Percentiles rank a stretch among this genome's conserved stretches.
Evolutionary conservation across 2,888 invertebrate species (phyloP).

Genomic region (Torymus auratus): DNA sequence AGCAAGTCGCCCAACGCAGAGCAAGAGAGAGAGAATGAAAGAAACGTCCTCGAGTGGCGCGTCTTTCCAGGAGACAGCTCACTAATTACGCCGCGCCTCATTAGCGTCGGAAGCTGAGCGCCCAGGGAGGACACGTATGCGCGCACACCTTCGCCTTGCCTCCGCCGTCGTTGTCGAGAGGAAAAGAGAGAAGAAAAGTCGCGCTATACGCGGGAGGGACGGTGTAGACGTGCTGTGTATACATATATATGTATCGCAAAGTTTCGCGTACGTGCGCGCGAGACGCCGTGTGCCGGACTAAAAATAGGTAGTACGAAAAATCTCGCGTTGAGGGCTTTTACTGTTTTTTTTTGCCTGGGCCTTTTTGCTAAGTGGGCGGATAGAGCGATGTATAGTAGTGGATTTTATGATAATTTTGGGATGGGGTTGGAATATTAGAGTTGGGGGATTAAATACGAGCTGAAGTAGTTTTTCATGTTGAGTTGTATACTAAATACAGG

Average conservation of each 20-base stretch:
- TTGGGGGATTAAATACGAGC: no score
- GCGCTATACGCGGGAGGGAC: neutral
- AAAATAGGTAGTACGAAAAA: conserved; percentile 24
- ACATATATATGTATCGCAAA: no score
- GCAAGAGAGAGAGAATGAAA: neutral
- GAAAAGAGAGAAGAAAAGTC: conserved; percentile 8
- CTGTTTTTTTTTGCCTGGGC: no score
- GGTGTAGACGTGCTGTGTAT: neutral
- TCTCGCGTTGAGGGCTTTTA: no score
- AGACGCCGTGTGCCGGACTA: neutral
- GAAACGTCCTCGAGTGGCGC: conserved; percentile 18
- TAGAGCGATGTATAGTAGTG: no score
- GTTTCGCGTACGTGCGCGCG: conserved; percentile 1
- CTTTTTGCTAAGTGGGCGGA: no score
- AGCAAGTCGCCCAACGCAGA: neutral
- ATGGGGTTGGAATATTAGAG: no score
- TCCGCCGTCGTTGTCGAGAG: conserved; percentile 1
- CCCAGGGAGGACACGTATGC: conserved; percentile 33
- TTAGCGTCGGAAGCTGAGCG: conserved; percentile 71
- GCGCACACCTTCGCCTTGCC: conserved; percentile 1
- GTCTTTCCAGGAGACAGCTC: conserved; percentile 71
- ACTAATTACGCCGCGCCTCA: conserved; percentile 76
- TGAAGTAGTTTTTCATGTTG: no score
- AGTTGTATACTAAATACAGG: no score
- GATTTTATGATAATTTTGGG: no score